A percentile compares a stretch with the other conserved stretches of the same genome.
phyloP scores from a whole-genome alignment of 2,797 vertebrate species.

The Melanotaenia boesemani region DNA sequence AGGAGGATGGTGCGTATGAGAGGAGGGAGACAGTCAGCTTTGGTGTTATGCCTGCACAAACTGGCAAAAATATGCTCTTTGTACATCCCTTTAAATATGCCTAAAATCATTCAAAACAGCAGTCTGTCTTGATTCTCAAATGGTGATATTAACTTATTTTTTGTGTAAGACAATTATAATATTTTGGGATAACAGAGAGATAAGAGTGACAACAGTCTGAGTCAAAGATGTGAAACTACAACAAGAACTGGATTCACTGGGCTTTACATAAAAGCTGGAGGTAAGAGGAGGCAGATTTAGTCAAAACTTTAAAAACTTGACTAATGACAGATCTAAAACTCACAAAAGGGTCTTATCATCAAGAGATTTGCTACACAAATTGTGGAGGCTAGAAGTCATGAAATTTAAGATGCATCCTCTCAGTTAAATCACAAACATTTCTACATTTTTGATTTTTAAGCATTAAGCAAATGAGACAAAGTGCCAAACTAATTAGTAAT shows the following conservation, averaged over 20 bases:
- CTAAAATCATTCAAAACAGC: conserved; percentile 23
- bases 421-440: not conserved
- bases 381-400: not conserved
- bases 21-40: conserved; percentile 46
- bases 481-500: conserved; percentile 1
- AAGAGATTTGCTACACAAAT: not conserved
- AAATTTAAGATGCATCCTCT: not conserved
- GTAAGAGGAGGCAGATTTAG: not conserved
- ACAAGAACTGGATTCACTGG: not conserved
- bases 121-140: conserved; percentile 4
- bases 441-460: not conserved
- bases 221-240: not conserved
- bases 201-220: not conserved
- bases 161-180: not conserved
- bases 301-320: not conserved
- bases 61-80: conserved; percentile 32
- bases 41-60: conserved; percentile 60
- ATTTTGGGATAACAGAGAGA: conserved; percentile 14
- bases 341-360: not conserved
- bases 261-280: not conserved
- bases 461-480: not conserved
- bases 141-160: conserved; percentile 10
- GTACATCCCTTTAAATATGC: conserved; percentile 22
- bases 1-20: conserved; percentile 55
- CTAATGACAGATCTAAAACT: not conserved